Conservation (phyloP, 2,888 invertebrate species). For the Crocallis elinguaria region DNA sequence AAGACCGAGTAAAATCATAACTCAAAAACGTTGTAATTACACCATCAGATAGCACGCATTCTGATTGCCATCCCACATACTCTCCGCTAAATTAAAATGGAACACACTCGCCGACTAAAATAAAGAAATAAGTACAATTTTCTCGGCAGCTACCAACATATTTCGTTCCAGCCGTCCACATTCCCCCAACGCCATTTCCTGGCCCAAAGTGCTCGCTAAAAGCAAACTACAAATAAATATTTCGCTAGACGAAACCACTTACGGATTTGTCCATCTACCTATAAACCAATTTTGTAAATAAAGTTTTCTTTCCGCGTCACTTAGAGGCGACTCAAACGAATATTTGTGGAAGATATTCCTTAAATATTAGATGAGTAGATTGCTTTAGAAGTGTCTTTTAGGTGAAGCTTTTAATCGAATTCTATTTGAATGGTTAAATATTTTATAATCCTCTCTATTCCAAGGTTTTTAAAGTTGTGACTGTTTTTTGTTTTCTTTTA, state of each 20-base stretch:
- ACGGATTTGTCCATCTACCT: constrained; percentile 39
- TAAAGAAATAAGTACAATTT: constrained; percentile 18
- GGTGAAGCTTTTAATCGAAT: too few relatives aligned
- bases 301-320: constrained; percentile 11
- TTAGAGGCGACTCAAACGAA: neutral
- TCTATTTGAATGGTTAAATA: too few relatives aligned
- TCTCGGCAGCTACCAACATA: constrained; percentile 9
- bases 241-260: constrained; percentile 48
- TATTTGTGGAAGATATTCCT: neutral
- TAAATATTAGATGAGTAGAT: neutral
- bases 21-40: neutral
- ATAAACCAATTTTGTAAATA: constrained; percentile 44
- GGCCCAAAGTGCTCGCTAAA: constrained; percentile 52
- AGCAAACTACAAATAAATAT: constrained; percentile 58
- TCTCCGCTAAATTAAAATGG: constrained; percentile 10
- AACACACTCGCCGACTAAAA: constrained; percentile 2
- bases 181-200: constrained; percentile 38
- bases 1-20: too few relatives aligned
- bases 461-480: too few relatives aligned
- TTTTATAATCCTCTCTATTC: too few relatives aligned
- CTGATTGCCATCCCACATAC: neutral
- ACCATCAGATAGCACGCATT: neutral
- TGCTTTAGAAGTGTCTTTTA: too few relatives aligned
- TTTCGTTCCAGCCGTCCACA: constrained; percentile 8
- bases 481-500: too few relatives aligned